phyloP scores from a whole-genome alignment of 2,797 vertebrate genomes.

The Muscicapa striata region DNA sequence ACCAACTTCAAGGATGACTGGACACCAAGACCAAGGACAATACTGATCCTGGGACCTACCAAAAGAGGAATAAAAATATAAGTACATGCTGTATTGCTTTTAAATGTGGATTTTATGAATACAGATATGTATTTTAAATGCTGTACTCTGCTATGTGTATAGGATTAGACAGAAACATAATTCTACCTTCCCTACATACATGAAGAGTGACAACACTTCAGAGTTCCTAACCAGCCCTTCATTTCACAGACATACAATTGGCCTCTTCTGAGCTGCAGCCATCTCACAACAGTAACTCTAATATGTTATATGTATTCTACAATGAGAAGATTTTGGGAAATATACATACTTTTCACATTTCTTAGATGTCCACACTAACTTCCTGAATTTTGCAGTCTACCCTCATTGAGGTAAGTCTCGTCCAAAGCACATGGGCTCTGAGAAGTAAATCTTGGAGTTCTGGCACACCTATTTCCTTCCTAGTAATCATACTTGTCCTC shows the following conservation, averaged over 20 bases:
- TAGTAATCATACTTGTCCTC: not conserved
- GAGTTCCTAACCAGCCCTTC: not conserved
- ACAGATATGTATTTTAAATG: not conserved
- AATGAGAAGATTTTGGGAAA: not conserved
- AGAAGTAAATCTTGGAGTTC: not conserved
- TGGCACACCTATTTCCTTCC: not conserved
- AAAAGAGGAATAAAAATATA: not conserved
- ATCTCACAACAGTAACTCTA: not conserved
- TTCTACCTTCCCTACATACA: not conserved
- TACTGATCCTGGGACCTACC: not conserved
- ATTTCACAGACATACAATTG: not conserved
- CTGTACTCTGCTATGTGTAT: not conserved
- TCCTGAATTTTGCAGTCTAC: not conserved
- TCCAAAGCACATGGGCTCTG: not conserved
- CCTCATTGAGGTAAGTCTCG: not conserved
- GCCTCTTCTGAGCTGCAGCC: not conserved
- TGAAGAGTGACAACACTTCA: not conserved
- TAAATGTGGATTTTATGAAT: not conserved
- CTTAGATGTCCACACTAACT: not conserved
- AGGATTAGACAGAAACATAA: not conserved
- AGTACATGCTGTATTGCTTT: not conserved
- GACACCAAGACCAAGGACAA: not conserved
- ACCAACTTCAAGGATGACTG: not conserved
- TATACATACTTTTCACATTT: not conserved
- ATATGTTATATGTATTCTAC: not conserved